Conservation (phyloP, 2,888 invertebrate genomes). For the Tanypteryx hageni region DNA sequence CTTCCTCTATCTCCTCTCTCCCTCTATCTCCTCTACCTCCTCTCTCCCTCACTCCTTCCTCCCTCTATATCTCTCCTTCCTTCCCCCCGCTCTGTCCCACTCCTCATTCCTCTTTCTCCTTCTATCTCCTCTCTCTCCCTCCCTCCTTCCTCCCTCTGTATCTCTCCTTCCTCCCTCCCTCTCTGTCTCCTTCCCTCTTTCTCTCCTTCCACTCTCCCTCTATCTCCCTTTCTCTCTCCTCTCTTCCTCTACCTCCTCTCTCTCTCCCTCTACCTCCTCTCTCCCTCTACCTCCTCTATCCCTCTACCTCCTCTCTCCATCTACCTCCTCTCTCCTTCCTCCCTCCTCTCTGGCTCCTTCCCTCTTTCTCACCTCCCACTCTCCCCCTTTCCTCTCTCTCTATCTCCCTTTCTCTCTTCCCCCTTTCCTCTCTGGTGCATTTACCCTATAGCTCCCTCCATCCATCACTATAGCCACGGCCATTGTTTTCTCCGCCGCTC, state of each 20-base stretch:
- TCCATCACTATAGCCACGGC: background rate
- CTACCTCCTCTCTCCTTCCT: no score
- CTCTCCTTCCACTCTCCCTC: background rate
- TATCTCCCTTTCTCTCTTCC: background rate
- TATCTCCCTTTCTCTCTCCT: no score
- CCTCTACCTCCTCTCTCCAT: no score
- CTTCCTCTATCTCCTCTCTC: background rate
- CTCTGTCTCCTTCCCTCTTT: background rate
- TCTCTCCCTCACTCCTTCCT: background rate
- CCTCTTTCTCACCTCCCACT: no score
- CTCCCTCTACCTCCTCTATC: background rate
- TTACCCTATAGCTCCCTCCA: background rate
- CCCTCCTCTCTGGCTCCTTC: no score
- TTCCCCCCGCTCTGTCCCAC: no score
- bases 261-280: background rate
- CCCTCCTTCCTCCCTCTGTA: no score
- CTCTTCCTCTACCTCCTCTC: background rate
- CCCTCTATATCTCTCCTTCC: no score
- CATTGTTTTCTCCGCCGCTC: no score
- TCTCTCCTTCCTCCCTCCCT: background rate
- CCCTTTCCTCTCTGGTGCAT: background rate
- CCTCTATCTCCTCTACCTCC: background rate
- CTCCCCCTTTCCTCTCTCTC: background rate
- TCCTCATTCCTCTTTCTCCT: no score
- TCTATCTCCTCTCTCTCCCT: no score